phyloP scores from a whole-genome alignment of 2,888 invertebrate species.

The Tridacna gigas region DNA sequence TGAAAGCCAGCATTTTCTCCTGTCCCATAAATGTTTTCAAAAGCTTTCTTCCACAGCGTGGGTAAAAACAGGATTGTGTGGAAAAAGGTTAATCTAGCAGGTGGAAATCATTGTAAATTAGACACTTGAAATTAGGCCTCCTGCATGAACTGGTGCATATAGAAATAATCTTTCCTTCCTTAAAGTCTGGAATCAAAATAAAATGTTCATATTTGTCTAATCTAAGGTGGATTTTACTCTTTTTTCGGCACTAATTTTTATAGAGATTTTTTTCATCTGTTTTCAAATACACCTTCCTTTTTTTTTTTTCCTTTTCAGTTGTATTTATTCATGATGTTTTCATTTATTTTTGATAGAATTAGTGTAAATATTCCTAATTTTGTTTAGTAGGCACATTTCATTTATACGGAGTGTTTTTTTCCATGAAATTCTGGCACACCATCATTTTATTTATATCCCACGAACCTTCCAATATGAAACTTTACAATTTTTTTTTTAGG shows the following conservation, averaged over 20 bases:
- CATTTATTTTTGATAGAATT: background rate
- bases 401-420: background rate
- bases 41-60: too few relatives aligned
- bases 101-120: too few relatives aligned
- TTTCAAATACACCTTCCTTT: background rate
- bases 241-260: background rate
- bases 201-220: background rate
- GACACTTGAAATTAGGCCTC: too few relatives aligned
- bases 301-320: background rate
- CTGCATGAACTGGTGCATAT: background rate
- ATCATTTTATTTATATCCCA: too few relatives aligned
- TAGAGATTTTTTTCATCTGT: background rate
- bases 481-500: background rate
- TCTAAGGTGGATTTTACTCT: background rate
- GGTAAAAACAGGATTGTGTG: too few relatives aligned
- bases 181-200: background rate
- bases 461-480: too few relatives aligned
- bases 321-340: constrained; percentile 3
- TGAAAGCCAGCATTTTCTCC: too few relatives aligned
- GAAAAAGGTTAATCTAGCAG: too few relatives aligned
- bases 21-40: too few relatives aligned
- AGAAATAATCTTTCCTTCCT: background rate
- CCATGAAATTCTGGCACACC: background rate
- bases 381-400: background rate
- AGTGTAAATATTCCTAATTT: background rate